Evolutionary conservation across 2,888 invertebrate genomes (phyloP), one percentile per base, ranked within the genome.

Genomic region (Nephrotoma flavescens): DNA sequence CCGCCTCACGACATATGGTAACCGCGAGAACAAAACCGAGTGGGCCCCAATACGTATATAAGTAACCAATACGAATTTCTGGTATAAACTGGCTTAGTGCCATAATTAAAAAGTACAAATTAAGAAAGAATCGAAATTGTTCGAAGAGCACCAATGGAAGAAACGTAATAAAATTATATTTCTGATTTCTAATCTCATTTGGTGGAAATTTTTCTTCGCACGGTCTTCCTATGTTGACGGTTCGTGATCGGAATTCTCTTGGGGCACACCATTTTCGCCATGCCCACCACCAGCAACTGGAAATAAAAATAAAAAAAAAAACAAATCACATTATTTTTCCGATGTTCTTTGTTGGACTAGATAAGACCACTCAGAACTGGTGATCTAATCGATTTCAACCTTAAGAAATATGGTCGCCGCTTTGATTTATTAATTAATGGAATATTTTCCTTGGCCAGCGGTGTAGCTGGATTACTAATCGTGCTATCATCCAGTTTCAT

Each of bases 41-140:
- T 85, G 99, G 99, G 88, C 98, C 99, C 99, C 99, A 99, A 92
- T 99, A 99, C 0, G 99, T 99, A 92, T 99, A 99, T 84, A 99
- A 94, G 91, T 98, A 98, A 2, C 99, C 99, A 89, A 99, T 98
- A 89, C 97, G 94, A 89, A 99, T 96, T 90, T 97, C 97, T 41
- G 98, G 98, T 90, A 99, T 97, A 92, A 99, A 99, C 92, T 99
- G 99, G 90, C 98, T 98, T 87, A 96, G 93, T 0, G 99, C 99
- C 99, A 99, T 99, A 87, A 99, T 94, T 88, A 99, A 93, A 92
- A 99, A 99, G 92, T 99, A 99, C 87, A 99, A 92, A 92, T 99
- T 99, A 88, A 99, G 93, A 92, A 99, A 99, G 92, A 99, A 99
- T 89, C 98, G 96, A 93, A 99, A 99, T 92, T 99, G 99, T 92